These are phyloP conservation scores for Hanleya hanleyi DNA, from an alignment of 2,888 invertebrate species.

Conservation along the genomic window DNA sequence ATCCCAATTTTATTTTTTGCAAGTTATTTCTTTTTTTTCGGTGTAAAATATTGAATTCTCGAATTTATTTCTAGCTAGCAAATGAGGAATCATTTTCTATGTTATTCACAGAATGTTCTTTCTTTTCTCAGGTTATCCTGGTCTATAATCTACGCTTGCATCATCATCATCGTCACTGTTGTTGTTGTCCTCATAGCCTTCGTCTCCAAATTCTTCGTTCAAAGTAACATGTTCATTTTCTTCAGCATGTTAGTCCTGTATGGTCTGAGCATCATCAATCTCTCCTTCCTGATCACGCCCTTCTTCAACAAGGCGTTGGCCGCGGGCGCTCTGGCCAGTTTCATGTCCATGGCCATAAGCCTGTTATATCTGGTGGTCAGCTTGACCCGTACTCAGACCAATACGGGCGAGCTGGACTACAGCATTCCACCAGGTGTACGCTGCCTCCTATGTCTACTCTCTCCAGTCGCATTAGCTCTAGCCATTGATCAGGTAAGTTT, in stretches of 20 bases:
- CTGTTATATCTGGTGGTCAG: conserved; percentile 87
- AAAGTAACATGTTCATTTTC: conserved; percentile 85
- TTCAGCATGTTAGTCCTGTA: conserved; percentile 86
- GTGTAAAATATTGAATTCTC: no score
- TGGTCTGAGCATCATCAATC: conserved; percentile 86
- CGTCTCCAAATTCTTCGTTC: conserved; percentile 83
- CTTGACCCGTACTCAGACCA: conserved; percentile 73
- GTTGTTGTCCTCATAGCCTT: conserved; percentile 73
- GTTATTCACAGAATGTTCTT: no score
- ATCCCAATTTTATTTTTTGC: no score
- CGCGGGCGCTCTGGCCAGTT: conserved; percentile 86
- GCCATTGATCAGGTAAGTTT: conserved; percentile 87
- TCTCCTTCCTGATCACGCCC: conserved; percentile 88
- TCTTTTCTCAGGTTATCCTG: conserved; percentile 83
- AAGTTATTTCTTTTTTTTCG: no score
- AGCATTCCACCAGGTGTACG: conserved; percentile 78
- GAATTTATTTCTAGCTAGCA: no score
- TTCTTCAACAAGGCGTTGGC: conserved; percentile 83
- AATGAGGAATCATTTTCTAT: no score
- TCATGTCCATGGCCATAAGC: conserved; percentile 85
- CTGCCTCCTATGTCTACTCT: conserved; percentile 86
- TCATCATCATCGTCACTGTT: conserved; percentile 82
- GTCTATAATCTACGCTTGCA: conserved; percentile 84
- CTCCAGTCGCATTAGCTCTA: conserved; percentile 87
- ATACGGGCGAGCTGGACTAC: conserved; percentile 48